Conservation (phyloP, 2,797 vertebrate genomes). For the Austrolebias charrua region DNA sequence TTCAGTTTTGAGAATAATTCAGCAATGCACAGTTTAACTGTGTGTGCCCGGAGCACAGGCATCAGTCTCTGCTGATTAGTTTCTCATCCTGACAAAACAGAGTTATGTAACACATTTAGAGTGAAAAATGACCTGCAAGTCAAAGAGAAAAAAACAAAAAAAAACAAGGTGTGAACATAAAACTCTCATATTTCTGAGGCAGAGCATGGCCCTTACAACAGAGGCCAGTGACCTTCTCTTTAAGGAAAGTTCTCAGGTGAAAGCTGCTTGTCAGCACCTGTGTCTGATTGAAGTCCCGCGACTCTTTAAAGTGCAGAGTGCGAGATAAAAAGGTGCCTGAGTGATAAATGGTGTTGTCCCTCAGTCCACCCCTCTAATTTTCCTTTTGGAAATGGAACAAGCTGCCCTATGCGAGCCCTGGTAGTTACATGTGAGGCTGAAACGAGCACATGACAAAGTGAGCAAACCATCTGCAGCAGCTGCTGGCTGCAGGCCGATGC, state of each 20-base stretch:
- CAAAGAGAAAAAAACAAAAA: constrained; percentile 17
- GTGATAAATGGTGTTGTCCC: constrained; percentile 56
- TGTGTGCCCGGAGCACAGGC: neutral
- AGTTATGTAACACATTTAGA: neutral
- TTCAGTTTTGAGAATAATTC: neutral
- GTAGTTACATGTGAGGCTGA: constrained; percentile 45
- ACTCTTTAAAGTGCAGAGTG: constrained; percentile 57
- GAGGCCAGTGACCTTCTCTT: constrained; percentile 43
- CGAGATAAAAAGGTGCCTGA: constrained; percentile 34
- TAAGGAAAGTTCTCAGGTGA: constrained; percentile 50
- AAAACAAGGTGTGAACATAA: constrained; percentile 26
- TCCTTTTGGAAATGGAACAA: constrained; percentile 50
- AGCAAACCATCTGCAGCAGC: constrained; percentile 75
- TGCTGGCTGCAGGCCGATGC: constrained; percentile 70
- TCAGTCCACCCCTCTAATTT: constrained; percentile 62
- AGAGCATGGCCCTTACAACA: constrained; percentile 26
- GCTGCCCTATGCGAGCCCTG: constrained; percentile 48
- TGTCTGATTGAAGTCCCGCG: constrained; percentile 53
- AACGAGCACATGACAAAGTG: constrained; percentile 71
- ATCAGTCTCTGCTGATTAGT: constrained; percentile 4
- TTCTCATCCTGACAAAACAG: constrained; percentile 6
- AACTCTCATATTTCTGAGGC: constrained; percentile 22
- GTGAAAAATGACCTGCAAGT: constrained; percentile 9
- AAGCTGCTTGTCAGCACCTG: constrained; percentile 52
- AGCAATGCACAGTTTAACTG: neutral